A percentile compares a stretch with the other conserved stretches of the same genome.
phyloP scores from a whole-genome alignment of 2,113 vertebrate genomes.

The Macaca fascicularis region T2T-MFA8v1.1 NC_088385.1:21602501-21603000 shows the following conservation, averaged over 20 bases:
- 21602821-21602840: slow-evolving; percentile 31
- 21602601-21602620: slow-evolving; percentile 66
- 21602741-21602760: slow-evolving; percentile 36
- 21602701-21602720: background rate
- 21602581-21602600: slow-evolving; percentile 62
- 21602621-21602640: slow-evolving; percentile 44
- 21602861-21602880: background rate
- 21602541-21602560: slow-evolving; percentile 45
- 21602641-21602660: slow-evolving; percentile 62
- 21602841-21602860: slow-evolving; percentile 21
- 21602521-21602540: slow-evolving; percentile 53
- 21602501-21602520: slow-evolving; percentile 51
- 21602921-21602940: slow-evolving; percentile 26
- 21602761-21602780: slow-evolving; percentile 33
- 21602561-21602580: slow-evolving; percentile 49
- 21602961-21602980: background rate
- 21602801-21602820: slow-evolving; percentile 52
- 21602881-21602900: background rate
- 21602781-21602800: slow-evolving; percentile 60
- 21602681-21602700: slow-evolving; percentile 2
- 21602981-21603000: slow-evolving; percentile 17
- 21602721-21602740: slow-evolving; percentile 57
- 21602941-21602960: slow-evolving; percentile 19
- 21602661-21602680: slow-evolving; percentile 3
- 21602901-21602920: background rate